phyloP scores from a whole-genome alignment of 2,113 vertebrate species.

The Amia ocellicauda region DNA sequence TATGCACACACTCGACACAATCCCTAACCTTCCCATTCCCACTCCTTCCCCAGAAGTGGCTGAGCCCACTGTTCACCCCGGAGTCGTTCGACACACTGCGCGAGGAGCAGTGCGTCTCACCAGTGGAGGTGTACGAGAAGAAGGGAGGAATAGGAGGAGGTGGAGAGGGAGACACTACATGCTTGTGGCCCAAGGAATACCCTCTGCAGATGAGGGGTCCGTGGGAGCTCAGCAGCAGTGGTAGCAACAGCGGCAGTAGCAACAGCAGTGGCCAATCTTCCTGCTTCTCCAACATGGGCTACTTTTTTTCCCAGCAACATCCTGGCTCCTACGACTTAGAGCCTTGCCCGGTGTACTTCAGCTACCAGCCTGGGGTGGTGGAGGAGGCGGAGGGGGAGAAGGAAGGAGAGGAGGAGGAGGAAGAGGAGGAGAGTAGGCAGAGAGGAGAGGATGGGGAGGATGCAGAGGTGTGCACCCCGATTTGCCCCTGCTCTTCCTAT shows the following conservation, averaged over 20 bases:
- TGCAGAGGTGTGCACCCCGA: neutral
- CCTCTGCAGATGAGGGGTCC: no score
- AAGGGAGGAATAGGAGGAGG: no score
- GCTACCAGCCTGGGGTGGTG: slow-evolving; percentile 30
- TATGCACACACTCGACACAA: no score
- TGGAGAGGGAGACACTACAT: no score
- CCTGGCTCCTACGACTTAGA: slow-evolving; percentile 24
- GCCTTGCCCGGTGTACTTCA: slow-evolving; percentile 30
- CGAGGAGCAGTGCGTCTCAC: slow-evolving; percentile 21
- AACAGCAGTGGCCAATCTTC: slow-evolving; percentile 12
- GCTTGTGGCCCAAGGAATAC: neutral
- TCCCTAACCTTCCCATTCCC: no score
- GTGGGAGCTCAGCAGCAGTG: no score
- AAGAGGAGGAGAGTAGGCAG: neutral
- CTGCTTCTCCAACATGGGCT: slow-evolving; percentile 52
- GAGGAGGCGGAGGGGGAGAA: neutral
- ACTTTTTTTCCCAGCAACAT: slow-evolving; percentile 37
- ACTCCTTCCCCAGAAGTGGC: slow-evolving; percentile 39
- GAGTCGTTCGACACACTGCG: slow-evolving; percentile 26
- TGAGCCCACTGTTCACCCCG: slow-evolving; percentile 26
- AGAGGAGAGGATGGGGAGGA: neutral
- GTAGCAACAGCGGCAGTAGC: no score
- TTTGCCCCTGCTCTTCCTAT: slow-evolving; percentile 39
- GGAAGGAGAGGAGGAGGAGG: no score
- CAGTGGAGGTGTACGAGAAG: slow-evolving; percentile 31